Evolutionary conservation across 1,140 invertebrate genomes (phyloP).

Genomic region (Ostrea edulis): DNA sequence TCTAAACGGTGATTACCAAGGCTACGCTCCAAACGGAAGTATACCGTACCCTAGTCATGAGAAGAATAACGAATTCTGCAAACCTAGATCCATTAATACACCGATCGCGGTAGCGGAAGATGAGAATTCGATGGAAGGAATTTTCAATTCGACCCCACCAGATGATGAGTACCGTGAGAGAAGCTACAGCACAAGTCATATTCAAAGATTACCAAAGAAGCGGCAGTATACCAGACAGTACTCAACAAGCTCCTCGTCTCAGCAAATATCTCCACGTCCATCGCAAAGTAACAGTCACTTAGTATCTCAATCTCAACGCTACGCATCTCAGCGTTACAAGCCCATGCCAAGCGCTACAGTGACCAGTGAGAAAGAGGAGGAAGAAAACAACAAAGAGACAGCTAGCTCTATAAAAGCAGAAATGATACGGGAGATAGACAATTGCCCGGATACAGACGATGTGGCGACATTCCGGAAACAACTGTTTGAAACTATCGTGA

Average conservation of each 20-base stretch:
- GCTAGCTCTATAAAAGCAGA: slow-evolving; percentile 47
- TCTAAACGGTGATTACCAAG: slow-evolving; percentile 23
- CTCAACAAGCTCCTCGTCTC: slow-evolving; percentile 30
- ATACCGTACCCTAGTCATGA: slow-evolving; percentile 31
- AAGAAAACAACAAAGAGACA: slow-evolving; percentile 18
- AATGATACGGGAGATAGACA: slow-evolving; percentile 54
- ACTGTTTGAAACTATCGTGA: slow-evolving; percentile 16
- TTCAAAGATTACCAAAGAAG: slow-evolving; percentile 57
- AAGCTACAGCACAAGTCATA: slow-evolving; percentile 46
- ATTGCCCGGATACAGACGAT: slow-evolving; percentile 44
- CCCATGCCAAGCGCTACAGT: neutral
- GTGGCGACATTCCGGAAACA: slow-evolving; percentile 47
- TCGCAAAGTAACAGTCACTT: neutral
- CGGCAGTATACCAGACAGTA: slow-evolving; percentile 45
- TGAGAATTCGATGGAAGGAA: slow-evolving; percentile 19
- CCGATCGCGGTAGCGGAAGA: slow-evolving; percentile 3
- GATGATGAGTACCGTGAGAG: slow-evolving; percentile 2
- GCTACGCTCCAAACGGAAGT: slow-evolving; percentile 28
- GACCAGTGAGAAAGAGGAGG: slow-evolving; percentile 34
- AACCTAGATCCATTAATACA: slow-evolving; percentile 39
- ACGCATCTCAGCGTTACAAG: neutral
- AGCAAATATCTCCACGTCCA: slow-evolving; percentile 26
- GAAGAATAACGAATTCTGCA: slow-evolving; percentile 41
- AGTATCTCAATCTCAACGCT: neutral
- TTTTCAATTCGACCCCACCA: neutral